Evolutionary conservation across 2,797 vertebrate genomes (phyloP), one percentile per base, ranked within the genome.

Genomic region (Ispidina picta): DNA sequence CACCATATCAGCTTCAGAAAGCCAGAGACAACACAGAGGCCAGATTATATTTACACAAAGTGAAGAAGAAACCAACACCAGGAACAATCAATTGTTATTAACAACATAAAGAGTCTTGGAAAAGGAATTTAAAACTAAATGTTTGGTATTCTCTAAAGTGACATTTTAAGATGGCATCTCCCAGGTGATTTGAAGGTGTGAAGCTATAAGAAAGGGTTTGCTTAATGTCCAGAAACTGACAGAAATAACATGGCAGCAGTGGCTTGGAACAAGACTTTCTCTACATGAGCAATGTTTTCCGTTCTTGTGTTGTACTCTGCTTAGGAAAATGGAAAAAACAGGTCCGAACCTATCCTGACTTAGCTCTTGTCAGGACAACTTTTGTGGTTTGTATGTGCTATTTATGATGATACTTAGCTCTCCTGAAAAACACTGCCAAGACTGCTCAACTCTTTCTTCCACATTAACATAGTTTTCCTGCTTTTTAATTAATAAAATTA

Each of bases 381-480:
- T 66, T 8, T 20, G 12, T 7, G 65, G 37, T 76, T 86, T 76
- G 39, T 86, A 70, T 3, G 9, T 49, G 28, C 69, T 88, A 65
- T 84, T 90, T 91, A 74, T 60, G 73, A 78, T 31, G 46, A 85
- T 20, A 78, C 23, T 35, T 54, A 33, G 49, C 56, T 88, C 62
- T 56, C 48, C 85, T 92, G 64, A 85, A 93, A 89, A 86, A 64
- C 86, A 49, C 3, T 54, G 68, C 60, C 65, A 79, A 79, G 31
- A 26, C 55, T 68, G 26, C 59, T 92, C 62, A 86, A 85, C 35
- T 68, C 54, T 78, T 92, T 69, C 44, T 86, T 82, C 64, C 28
- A 64, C 33, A 23, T 65, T 55, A 74, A 74, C 15, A 68, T 33
- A 21, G 10, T n/a, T 90, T 81, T 84, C 23, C 83, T 88, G 51